Base-by-base conservation (phyloP, 2,888 invertebrate genomes). In the Thyatira batis region DNA sequence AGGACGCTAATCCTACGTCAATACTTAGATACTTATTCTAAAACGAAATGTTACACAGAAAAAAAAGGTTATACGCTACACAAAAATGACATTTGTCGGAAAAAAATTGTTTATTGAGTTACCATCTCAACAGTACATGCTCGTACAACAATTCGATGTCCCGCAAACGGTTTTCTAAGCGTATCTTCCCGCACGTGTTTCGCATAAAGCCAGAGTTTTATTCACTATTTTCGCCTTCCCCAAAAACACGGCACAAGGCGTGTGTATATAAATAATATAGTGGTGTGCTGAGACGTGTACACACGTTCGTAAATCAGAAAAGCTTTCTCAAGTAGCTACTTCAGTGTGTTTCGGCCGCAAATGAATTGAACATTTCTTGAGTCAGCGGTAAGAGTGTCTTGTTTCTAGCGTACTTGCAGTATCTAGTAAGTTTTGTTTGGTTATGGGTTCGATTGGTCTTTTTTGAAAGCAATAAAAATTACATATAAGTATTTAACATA, bases 261-360 rank as follows among this genome's bases (percentile, higher is more conserved):
- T 39, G 39, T 39, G 17, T 10, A 46, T 9, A 27, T 46, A 48
- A 27, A 48, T 27, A 48, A 48, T 48, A 48, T 27, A 27, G 27
- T 27, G 23, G 27, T 25, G 25, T 28, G 20, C n/a, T 17, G 39
- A 17, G 39, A 39, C 39, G n/a, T 27, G 27, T 48, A 48, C 48
- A 48, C 27, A 48, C 48, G 48, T 48, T 20, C 48, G 27, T 48
- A 48, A 48, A 48, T 46, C 46, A 46, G 46, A 25, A 23, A 23
- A 23, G 39, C 13, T 46, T n/a, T 23, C 46, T 46, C 46, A 13
- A 46, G 46, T 13, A 23, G 23, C 46, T 46, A 46, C 13, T 46
- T 25, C 46, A 25, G 25, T n/a, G 13, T 46, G 46, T 23, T 13
- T 23, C 46, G 8, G 46, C 17, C 39, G 11, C 13, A 25, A 23